Evolutionary conservation across 1,140 invertebrate species (phyloP).

Genomic region (Plodia interpunctella): DNA sequence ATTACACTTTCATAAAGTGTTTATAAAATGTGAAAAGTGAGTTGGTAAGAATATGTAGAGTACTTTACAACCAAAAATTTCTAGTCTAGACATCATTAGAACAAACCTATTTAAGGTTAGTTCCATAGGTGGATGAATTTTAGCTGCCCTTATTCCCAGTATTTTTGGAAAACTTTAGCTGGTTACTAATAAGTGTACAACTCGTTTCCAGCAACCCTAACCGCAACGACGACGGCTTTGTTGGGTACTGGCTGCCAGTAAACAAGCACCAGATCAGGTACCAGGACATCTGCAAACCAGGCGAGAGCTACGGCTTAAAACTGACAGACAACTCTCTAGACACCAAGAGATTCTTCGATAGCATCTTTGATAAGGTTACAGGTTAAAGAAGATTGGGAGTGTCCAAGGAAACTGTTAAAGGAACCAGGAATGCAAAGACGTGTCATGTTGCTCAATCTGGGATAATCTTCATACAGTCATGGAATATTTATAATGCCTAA

Average conservation of each 20-base stretch:
- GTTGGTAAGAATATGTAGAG: no score
- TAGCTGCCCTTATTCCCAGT: no score
- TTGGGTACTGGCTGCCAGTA: slow-evolving; percentile 29
- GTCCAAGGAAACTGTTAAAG: neutral
- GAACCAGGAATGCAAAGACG: no score
- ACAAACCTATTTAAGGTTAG: no score
- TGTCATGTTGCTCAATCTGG: no score
- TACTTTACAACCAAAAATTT: no score
- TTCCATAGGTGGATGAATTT: no score
- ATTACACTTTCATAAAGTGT: no score
- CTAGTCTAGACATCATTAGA: no score
- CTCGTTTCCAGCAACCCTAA: slow-evolving; percentile 36
- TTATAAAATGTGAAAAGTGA: no score
- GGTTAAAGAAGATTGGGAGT: neutral
- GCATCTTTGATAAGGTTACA: slow-evolving; percentile 17
- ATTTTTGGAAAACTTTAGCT: neutral
- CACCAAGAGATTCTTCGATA: slow-evolving; percentile 41
- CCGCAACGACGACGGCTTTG: slow-evolving; percentile 20
- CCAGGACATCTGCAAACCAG: slow-evolving; percentile 17
- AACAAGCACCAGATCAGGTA: slow-evolving; percentile 21
- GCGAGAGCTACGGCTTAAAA: slow-evolving; percentile 23
- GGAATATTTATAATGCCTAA: no score
- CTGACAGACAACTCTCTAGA: slow-evolving; percentile 26
- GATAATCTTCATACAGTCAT: no score
- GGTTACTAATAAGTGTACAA: slow-evolving; percentile 4